Evolutionary conservation across 2,113 vertebrate species (phyloP), one percentile per base, ranked within the genome.

Genomic region (Hiodon alosoides): DNA sequence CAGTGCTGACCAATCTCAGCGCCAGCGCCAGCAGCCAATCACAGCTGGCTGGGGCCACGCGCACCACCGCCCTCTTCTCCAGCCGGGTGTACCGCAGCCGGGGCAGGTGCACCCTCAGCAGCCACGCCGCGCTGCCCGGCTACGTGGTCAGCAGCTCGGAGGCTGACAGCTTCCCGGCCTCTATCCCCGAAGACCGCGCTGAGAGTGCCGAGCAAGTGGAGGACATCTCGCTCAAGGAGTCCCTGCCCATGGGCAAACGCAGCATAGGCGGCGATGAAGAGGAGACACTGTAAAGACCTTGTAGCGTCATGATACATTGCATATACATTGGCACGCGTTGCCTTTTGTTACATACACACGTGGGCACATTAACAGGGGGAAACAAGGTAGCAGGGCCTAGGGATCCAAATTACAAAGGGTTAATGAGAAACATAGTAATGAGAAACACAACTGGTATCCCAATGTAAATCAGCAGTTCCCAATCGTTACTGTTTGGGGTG

Each of bases 81-180:
- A 87, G 88, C 79, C 91, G 82, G 46, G 81, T 74, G 13, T 86
- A 85, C 7, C 73, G 82, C 52, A 77, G 69, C 0, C 80, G 75
- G 0, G 67, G 79, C 5, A 57, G 70, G 46, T 57, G 81, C 0
- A 76, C 72, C 53, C 73, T 85, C 4, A 87, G 88, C 71, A 72
- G 77, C 51, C 93, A 90, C 3, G 73, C 91, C 66, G 88, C 87
- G 7, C 87, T 96, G 67, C 95, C 95, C 0, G 95, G 94, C 9
- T 96, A 94, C 2, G 94, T 96, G 59, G 83, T 93, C 80, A 93
- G 92, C 82, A 92, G 84, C 85, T 95, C 93, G 0, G 95, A 96
- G 57, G 92, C 91, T 6, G 92, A 93, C 73, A 89, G 87, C 77
- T 72, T 81, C 46, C 88, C 83, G 5, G 87, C 81, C 0, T 89